Percentiles rank a stretch among this genome's conserved stretches.
Conservation (phyloP, 2,888 invertebrate species). For the Polia nebulosa region DNA sequence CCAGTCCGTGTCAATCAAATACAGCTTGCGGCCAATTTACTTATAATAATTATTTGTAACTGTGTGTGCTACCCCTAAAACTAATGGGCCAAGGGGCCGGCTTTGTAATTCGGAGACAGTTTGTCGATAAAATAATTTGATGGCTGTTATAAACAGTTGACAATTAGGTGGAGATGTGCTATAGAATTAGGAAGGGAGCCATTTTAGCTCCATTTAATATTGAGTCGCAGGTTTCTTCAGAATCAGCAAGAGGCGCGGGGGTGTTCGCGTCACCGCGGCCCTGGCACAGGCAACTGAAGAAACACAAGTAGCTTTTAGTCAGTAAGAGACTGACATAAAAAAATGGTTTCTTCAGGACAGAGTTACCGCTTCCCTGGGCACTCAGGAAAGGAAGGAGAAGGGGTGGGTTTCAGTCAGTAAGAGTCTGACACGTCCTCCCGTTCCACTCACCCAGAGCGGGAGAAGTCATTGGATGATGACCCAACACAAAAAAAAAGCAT, state of each 20-base stretch:
- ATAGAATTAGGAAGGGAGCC: constrained; percentile 3
- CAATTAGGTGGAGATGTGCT: constrained; percentile 44
- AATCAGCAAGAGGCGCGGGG: neutral
- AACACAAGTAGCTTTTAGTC: neutral
- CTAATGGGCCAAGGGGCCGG: constrained; percentile 36
- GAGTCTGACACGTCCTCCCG: no score
- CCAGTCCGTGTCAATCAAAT: neutral
- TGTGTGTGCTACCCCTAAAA: constrained; percentile 15
- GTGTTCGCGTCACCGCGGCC: neutral
- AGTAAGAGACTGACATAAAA: neutral
- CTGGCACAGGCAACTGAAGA: neutral
- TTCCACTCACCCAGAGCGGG: no score
- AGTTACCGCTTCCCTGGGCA: no score
- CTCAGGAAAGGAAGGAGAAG: no score
- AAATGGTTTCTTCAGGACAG: no score
- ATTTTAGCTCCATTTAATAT: constrained; percentile 9
- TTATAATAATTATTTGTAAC: neutral
- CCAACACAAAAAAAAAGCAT: no score
- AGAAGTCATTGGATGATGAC: no score
- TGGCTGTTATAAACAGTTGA: constrained; percentile 60
- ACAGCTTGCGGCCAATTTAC: neutral
- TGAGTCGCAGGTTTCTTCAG: neutral
- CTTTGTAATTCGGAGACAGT: constrained; percentile 33
- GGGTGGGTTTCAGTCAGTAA: no score
- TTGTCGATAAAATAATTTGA: constrained; percentile 64